Evolutionary conservation across 2,888 invertebrate genomes (phyloP), one percentile per base, ranked within the genome.

Genomic region (Drosophila dives): DNA sequence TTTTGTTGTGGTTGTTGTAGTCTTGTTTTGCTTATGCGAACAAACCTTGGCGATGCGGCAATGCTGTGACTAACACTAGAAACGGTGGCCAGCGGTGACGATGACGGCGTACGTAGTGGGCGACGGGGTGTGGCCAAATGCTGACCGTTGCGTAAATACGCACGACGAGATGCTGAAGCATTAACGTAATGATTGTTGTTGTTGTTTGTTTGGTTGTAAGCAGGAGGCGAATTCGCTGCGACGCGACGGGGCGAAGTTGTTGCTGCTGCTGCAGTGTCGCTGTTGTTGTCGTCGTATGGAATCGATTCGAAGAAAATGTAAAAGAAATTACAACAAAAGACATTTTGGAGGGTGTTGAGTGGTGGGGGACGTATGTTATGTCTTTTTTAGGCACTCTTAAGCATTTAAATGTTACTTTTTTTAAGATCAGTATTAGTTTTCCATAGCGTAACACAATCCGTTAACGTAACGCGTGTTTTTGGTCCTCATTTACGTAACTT

Each of bases 1-100:
- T 17, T 20, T 53, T 54, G 23, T 50, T 61, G 72, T 32, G 73
- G 69, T 55, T 75, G 74, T 55, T 56, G 63, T 40, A 49, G 69
- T 78, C 62, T 77, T 77, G 71, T 67, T 75, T 77, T 78, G 75
- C 54, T 71, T 68, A 79, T 60, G 63, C 78, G 71, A 90, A 93
- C 92, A 93, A 93, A 93, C 93, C 93, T 93, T 93, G 91, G 90
- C 84, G 92, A 78, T 81, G 91, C 83, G 75, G 91, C 86, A 77
- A 92, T 88, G 86, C 87, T 91, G 86, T 90, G 89, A 81, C 87
- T 91, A 75, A 75, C 74, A 80, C 75, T 81, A 66, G 83, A 80
- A 40, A 81, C 76, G 11, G 92, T 91, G 73, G 92, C 91, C 87
- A 93, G 86, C 70, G 93, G 93, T 65, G 93, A 93, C 74, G 93